Percentiles rank a stretch among this genome's conserved stretches.
Conservation (phyloP, 2,113 vertebrate species). For the Bagarius yarrelli region DNA sequence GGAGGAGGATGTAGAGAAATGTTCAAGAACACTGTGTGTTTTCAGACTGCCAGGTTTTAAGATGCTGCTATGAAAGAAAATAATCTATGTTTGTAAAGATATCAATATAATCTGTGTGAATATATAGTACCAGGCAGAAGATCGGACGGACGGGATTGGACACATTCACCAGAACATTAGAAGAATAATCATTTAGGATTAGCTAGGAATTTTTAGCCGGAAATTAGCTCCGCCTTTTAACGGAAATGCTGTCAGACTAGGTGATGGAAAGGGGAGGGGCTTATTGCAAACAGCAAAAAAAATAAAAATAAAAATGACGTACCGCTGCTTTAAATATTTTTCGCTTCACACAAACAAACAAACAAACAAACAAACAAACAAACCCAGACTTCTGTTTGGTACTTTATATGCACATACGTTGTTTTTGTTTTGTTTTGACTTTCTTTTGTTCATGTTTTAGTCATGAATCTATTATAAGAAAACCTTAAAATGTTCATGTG, state of each 20-base stretch:
- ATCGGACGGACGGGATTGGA: neutral
- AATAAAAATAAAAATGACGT: neutral
- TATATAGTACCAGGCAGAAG: conserved; percentile 10
- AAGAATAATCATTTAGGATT: neutral
- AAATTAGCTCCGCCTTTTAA: neutral
- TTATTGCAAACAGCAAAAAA: neutral
- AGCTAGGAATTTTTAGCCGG: neutral
- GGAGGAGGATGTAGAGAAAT: neutral
- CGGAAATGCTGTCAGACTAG: neutral
- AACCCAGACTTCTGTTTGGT: conserved; percentile 15
- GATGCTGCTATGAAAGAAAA: conserved; percentile 37
- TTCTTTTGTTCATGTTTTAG: neutral
- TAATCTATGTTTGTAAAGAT: neutral
- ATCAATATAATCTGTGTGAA: neutral
- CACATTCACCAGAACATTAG: neutral
- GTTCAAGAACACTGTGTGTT: conserved; percentile 19
- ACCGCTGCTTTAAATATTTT: neutral
- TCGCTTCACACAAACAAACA: too few relatives aligned
- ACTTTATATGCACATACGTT: neutral
- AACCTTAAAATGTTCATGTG: conserved; percentile 20
- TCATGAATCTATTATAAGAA: neutral
- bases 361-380: too few relatives aligned
- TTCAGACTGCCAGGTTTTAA: conserved; percentile 31
- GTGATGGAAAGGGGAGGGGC: neutral
- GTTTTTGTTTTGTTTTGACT: neutral